Base-by-base conservation (phyloP, 2,888 invertebrate species). In the Eubasilissa splendida region DNA sequence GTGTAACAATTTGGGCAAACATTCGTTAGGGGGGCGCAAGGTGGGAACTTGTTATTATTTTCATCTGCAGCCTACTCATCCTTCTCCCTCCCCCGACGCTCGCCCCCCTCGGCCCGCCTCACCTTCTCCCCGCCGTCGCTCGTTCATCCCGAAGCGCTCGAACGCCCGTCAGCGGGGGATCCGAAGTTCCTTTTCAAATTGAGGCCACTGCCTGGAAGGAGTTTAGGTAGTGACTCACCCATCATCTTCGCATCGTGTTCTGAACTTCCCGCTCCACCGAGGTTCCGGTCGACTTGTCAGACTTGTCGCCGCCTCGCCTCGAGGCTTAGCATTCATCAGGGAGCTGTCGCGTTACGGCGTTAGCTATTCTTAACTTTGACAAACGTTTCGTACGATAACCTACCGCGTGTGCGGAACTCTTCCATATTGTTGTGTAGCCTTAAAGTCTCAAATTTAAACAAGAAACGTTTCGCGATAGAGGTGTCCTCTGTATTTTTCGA, bases 1-100 rank as follows among this genome's bases (percentile, higher is more conserved):
- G 81, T 82, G 81, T 82, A 82, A 82, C 81, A 82, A 81, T 81
- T 81, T 81, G 79, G 76, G 78, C 81, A 81, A 81, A 81, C 79
- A 81, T 81, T 81, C 78, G 81, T 81, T 81, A 81, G 76, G 74
- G 76, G 78, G 52, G 65, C 56, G 50, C 63, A 42, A 52, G 65
- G 63, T 56, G 59, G 73, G 50, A 71, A 63, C 70, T 76, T 66
- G 53, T 76, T 66, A 76, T 76, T 76, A 76, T 76, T 66, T 66
- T 66, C 56, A 76, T 71, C 53, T 12, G 56, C 56, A 14, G 33
- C 56, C 42, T 58, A n/a, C 60, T 68, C 10, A 14, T 12, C 56
- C 42, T 42, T 42, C 60, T 68, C 10, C 68, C 68, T 50, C 33
- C 33, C 42, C 42, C 66, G 22, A 22, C 68, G 50, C 0, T 2